Evolutionary conservation across 2,888 invertebrate genomes (phyloP), one percentile per base, ranked within the genome.

Genomic region (Germaria angustata): DNA sequence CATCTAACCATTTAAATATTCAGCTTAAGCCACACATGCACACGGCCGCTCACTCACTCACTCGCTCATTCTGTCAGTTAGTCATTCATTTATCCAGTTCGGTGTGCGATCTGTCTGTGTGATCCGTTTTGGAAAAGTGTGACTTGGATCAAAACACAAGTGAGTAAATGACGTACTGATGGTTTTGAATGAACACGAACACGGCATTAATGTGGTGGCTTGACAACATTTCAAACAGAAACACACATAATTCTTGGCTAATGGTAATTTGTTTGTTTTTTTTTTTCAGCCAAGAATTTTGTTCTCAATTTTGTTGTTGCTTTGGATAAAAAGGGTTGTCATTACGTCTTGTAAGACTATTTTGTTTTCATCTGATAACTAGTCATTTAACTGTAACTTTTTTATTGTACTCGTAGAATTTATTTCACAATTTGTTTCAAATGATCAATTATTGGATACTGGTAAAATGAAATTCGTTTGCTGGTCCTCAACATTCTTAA

Each of bases 71-170:
- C 41, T 24, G 36, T 39, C 66, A 61, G 15, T 53, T 4, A 68
- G 49, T 51, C 59, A 51, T 17, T 68, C 32, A 59, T 34, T 49
- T 39, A n/a, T 22, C 17, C 22, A n/a, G 15, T 34, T 61, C 11
- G 7, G 15, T 59, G 20, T 57, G 66, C 46, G n/a, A n/a, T n/a
- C n/a, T n/a, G 34, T 24, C 39, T 34, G 36, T 65, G 63, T 46
- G 61, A 61, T 55, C 61, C 32, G 73, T 66, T 80, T 76, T 61
- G 63, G 53, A 55, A 82, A 82, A 82, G 82, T 82, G 82, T 82
- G 82, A 80, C 75, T 82, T 69, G 59, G 80, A 75, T 82, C 80
- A 82, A 75, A 82, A 76, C 76, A 83, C 75, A 76, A 71, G 72
- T 77, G 61, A 80, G 76, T 66, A 75, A 65, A 69, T 69, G 69